A percentile compares a stretch with the other conserved stretches of the same genome.
These are phyloP conservation scores for Corydoras maculifer DNA, from an alignment of 2,113 vertebrate species.

Conservation along the genomic window DNA sequence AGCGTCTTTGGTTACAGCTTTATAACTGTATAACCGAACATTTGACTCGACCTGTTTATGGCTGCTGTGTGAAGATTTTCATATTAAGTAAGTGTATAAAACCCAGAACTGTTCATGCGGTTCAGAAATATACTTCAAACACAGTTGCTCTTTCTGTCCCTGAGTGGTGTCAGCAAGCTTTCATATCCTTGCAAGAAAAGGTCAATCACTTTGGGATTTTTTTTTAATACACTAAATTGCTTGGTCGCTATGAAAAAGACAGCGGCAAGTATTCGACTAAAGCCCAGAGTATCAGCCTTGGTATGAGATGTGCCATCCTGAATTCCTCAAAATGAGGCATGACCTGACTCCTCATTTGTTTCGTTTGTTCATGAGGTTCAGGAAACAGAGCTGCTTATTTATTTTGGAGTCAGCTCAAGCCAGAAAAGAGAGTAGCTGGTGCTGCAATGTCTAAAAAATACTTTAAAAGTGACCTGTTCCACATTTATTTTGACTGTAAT, in stretches of 20 bases:
- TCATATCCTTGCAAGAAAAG: conserved; percentile 35
- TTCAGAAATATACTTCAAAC: conserved; percentile 31
- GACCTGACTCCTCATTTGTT: neutral
- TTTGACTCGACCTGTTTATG: neutral
- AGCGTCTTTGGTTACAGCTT: too few species aligned
- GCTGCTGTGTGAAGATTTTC: conserved; percentile 15
- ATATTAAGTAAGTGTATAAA: conserved; percentile 16
- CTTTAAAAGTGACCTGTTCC: neutral
- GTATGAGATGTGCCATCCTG: neutral
- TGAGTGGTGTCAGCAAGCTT: conserved; percentile 15
- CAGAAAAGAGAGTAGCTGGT: neutral
- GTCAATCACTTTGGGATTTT: conserved; percentile 16
- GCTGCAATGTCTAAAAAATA: neutral
- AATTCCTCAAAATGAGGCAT: conserved; percentile 14
- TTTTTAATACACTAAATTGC: conserved; percentile 14
- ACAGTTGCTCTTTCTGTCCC: conserved; percentile 33
- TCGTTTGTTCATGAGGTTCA: conserved; percentile 18
- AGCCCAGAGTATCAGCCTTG: neutral
- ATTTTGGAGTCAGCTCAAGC: conserved; percentile 6
- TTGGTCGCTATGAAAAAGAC: conserved; percentile 1
- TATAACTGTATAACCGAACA: neutral
- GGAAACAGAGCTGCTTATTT: conserved; percentile 8
- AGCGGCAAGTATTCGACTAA: neutral
- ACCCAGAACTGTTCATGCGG: neutral
- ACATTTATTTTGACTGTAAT: too few species aligned